Evolutionary conservation across 2,797 vertebrate genomes (phyloP).

Genomic region (Mus minutoides): DNA sequence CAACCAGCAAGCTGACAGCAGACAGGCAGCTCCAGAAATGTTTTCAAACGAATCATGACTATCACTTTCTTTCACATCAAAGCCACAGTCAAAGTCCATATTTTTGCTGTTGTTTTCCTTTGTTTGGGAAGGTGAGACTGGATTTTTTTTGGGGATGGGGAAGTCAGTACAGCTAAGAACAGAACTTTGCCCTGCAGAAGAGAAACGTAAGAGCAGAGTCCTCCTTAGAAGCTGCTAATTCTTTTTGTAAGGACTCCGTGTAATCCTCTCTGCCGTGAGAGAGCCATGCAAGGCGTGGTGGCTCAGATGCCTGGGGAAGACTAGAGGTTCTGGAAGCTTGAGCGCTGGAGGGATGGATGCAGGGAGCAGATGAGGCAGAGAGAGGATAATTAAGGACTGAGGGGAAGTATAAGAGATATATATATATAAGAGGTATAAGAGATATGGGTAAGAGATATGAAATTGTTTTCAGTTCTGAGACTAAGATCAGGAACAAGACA

Average conservation of each 20-base stretch:
- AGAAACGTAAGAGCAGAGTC: background rate
- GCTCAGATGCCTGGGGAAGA: background rate
- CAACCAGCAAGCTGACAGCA: background rate
- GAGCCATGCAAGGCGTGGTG: background rate
- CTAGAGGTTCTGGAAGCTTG: background rate
- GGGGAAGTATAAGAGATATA: rapidly evolving
- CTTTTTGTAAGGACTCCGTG: background rate
- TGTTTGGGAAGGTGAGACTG: background rate
- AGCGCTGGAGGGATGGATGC: background rate
- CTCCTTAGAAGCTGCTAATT: background rate
- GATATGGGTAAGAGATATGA: rapidly evolving
- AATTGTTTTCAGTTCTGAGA: background rate
- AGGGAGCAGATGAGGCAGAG: background rate
- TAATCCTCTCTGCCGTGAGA: background rate
- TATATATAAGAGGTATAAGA: no score
- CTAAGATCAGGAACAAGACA: background rate
- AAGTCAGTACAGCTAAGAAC: background rate
- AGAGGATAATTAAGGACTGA: background rate
- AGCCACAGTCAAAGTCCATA: background rate
- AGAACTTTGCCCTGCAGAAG: background rate
- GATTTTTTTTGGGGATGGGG: no score
- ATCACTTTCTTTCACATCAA: background rate
- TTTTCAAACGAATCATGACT: background rate
- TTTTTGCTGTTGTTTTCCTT: background rate
- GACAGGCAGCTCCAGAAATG: background rate